Evolutionary conservation across 2,797 vertebrate species (phyloP), one percentile per base, ranked within the genome.

Genomic region (Delichon dasypus): DNA sequence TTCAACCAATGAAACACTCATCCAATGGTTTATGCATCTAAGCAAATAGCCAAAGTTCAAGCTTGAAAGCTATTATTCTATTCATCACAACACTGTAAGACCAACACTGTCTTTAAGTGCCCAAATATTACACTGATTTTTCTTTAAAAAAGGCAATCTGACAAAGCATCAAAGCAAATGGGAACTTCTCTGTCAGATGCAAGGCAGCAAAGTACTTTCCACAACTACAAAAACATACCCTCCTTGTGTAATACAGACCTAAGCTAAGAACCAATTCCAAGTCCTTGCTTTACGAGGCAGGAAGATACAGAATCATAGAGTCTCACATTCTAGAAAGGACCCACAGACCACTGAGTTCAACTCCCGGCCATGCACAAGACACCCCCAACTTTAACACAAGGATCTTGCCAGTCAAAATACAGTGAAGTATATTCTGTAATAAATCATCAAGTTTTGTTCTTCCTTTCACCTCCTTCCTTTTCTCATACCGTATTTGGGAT

Each of bases 161-260:
- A 79, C 22, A 74, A 86, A 55, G 42, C n/a, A 58, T 53, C 40
- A 67, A 70, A 92, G 30, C 38, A 95, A 92, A 94, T 16, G 10
- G 51, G 42, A 88, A 50, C 26, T 40, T 54, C n/a, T 57, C 36
- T 64, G 53, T 45, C 80, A 61, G 48, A 79, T 12, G 6, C 13
- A 82, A 64, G 8, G 23, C 26, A 92, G 61, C 16, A 89, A 89
- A 84, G 53, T 8, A 84, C 9, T 44, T 11, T 16, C 64, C 16
- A 25, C 14, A 67, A 29, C 21, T 67, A 67, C 2, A 15, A 53
- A 76, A 93, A 51, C 51, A 20, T 9, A 42, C 3, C 4, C 11
- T 47, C 29, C 6, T 32, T 30, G 26, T 42, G 10, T 36, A 76
- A 53, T 0, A 85, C 54, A 80, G 34, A 32, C 12, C 17, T 66